Base-by-base conservation (phyloP, 1,140 invertebrate species). In the Archivesica marissinica region DNA sequence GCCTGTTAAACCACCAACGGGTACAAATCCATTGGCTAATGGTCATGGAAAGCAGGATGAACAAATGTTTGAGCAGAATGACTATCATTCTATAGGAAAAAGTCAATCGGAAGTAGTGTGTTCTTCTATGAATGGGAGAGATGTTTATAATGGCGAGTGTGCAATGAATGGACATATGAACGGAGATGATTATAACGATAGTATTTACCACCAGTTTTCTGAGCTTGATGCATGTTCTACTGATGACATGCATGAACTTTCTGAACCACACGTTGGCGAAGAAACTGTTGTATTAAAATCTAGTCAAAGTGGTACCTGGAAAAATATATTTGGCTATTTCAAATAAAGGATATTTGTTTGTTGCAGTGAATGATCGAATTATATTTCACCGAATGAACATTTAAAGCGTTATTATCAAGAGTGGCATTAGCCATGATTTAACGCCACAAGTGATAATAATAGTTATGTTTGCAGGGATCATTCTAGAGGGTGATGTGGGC, bases 261-360 rank as follows among this genome's bases (percentile, higher is more conserved):
- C 35, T 17, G 41, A 33, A 25, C 28, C 25, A 0, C 33, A 13
- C 11, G 41, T 28, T 47, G 39, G 41, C 13, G 30, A 64, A 35
- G n/a, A 35, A 2, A 15, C 28, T 11, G 23, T 20, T 35, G 33
- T 33, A 2, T 20, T 64, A 64, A 33, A 64, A 33, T 17, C 20
- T 25, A 6, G 59, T 35, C 20, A 33, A 44, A 70, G 47, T 70
- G 41, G 66, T 44, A 72, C 23, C 50, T 72, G 68, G 68, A 72
- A 72, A 72, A 50, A 50, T 50, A 50, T 72, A 2, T 72, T 72
- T 72, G 68, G 41, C 11, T 72, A 52, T 33, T 72, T 72, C 15
- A 64, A 25, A 64, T 64, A 35, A 59, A n/a, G n/a, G n/a, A n/a
- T n/a, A n/a, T n/a, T n/a, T n/a, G n/a, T n/a, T n/a, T n/a, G n/a